Evolutionary conservation across 2,888 invertebrate genomes (phyloP), one percentile per base, ranked within the genome.

Genomic region (Drosophila seclusa): DNA sequence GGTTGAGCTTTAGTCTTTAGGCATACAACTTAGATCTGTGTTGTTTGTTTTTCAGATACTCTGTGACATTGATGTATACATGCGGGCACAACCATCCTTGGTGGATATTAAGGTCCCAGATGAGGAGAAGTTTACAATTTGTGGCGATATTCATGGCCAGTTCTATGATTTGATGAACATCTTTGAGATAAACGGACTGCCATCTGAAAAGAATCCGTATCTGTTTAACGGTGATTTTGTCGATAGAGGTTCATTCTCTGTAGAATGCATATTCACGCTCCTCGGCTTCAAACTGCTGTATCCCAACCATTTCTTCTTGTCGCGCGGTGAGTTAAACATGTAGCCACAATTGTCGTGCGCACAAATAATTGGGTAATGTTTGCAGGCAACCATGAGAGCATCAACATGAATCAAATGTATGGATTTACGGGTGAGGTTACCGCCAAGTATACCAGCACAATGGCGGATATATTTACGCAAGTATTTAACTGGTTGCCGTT

Each of bases 191-290:
- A 99, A 99, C 92, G 99, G 99, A n/a, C 94, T 98, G 72, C 99
- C 99, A 10, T 98, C 98, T 0, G 83, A 97, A 92, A 95, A 95
- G 34, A 99, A 99, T 94, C 99, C 99, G 61, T 99, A 99, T 94
- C 94, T 99, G 82, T 99, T 99, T 93, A 99, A 99, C 93, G 99
- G 99, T 71, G 99, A 99, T 94, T 99, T 99, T 93, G 99, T 99
- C 24, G 99, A 99, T 93, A 95, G 99, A 94, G 99, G 99, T 18
- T 99, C 99, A 0, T 99, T 99, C 93, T 99, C 99, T 40, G 99
- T 99, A 36, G 99, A 99, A 94, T 99, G 99, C 92, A 99, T 99
- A 91, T 98, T 99, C 92, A 97, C 97, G 11, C 94, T 99, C 77
- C 98, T 99, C 93, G 98, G 98, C 76, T 99, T 98, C 94, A 99